Base-by-base conservation (phyloP, 1,140 invertebrate species). In the Halotydeus destructor region DNA sequence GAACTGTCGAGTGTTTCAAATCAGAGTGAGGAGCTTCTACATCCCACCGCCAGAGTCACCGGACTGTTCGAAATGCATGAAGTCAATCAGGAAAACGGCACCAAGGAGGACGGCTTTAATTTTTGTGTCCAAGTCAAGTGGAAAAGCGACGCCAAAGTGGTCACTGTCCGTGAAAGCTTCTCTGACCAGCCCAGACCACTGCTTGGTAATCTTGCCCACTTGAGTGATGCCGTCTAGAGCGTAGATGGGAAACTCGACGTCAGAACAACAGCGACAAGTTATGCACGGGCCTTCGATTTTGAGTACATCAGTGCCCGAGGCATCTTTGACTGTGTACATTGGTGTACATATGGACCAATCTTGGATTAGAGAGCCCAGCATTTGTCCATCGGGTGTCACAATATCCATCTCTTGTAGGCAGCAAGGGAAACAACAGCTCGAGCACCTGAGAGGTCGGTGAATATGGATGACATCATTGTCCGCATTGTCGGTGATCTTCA, bases 241-340 rank as follows among this genome's bases (percentile, higher is more conserved):
- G 4, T 23, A 21, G 9, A 70, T 67, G 50, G 71, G 59, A 57
- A 74, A 75, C 48, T 65, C 72, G 3, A 83, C 75, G 54, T 82
- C 75, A 5, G 78, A 77, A 60, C 77, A 85, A 23, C 81, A 66
- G 32, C 69, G 72, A 52, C 69, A 75, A 0, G 75, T 77, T 58
- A 76, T 82, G 28, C 79, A 57, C 0, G 85, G 83, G 3, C 84
- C 84, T 57, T 80, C 74, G 49, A 93, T 78, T 43, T 64, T 66
- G 14, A 89, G 60, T 69, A 88, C 72, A 0, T 70, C 27, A 21
- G 25, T 12, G 8, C 44, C 43, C 5, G 44, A 9, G 12, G 26
- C 44, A 27, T 44, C 18, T 14, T 46, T 9, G 3, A 45, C n/a
- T 11, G 3, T 28, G 25, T 80, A 89, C 24, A 68, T 68, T 2